Evolutionary conservation across 2,797 vertebrate species (phyloP).

Genomic region (Trachops cirrhosus): DNA sequence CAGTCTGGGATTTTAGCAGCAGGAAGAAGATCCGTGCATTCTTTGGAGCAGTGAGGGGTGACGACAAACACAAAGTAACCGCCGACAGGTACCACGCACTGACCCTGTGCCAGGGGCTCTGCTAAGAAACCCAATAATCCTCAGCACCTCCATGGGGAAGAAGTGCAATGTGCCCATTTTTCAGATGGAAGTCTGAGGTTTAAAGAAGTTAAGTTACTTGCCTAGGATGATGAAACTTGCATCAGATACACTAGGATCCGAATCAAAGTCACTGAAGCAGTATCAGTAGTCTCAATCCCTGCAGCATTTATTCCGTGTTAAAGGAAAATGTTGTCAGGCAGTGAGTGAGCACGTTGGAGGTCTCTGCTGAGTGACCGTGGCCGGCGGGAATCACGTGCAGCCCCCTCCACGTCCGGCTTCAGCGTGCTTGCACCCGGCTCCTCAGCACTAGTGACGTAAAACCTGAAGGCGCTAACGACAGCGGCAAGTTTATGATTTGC

Average conservation of each 20-base stretch:
- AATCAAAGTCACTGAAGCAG: background rate
- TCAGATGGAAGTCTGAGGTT: background rate
- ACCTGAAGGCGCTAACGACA: background rate
- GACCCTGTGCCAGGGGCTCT: background rate
- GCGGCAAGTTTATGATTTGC: background rate
- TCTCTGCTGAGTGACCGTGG: background rate
- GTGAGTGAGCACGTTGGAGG: background rate
- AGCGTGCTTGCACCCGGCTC: background rate
- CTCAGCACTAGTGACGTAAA: background rate
- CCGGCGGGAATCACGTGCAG: accelerated
- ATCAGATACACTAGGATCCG: background rate
- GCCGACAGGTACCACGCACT: background rate
- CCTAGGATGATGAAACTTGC: background rate
- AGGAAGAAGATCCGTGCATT: background rate
- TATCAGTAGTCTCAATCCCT: background rate
- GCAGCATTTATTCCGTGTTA: background rate
- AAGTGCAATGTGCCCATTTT: background rate
- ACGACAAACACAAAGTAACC: background rate
- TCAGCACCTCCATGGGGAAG: too few relatives aligned
- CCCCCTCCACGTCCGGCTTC: background rate
- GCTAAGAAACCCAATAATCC: background rate
- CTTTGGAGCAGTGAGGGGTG: background rate
- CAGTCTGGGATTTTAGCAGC: background rate
- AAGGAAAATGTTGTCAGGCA: too few relatives aligned
- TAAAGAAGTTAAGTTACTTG: background rate